These are phyloP conservation scores for Madoqua kirkii DNA, from an alignment of 2,113 vertebrate species.

Conservation along the genomic window DNA sequence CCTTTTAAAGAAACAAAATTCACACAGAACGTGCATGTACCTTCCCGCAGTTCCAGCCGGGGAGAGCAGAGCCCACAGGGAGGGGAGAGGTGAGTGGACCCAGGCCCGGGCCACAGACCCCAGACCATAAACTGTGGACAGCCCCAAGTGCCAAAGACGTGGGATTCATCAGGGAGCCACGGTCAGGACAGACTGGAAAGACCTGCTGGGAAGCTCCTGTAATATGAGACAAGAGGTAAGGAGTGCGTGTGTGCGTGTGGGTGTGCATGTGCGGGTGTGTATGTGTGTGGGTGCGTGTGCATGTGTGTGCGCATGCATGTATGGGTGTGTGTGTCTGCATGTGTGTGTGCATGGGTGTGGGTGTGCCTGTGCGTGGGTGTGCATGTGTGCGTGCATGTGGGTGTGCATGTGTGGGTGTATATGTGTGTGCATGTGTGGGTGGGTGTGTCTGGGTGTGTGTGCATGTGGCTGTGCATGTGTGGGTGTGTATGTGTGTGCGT, in stretches of 20 bases:
- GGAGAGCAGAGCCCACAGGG: not conserved
- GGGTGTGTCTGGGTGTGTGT: fast-evolving
- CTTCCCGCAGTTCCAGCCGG: not conserved
- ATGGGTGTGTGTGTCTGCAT: too few relatives aligned
- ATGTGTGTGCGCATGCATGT: fast-evolving
- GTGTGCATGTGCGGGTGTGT: fast-evolving
- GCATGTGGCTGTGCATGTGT: not conserved
- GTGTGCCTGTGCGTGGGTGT: too few relatives aligned
- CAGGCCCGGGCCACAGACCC: not conserved
- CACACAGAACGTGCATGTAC: not conserved
- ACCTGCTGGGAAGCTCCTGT: not conserved
- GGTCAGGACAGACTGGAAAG: not conserved
- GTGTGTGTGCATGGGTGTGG: fast-evolving
- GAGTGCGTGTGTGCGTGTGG: not conserved
- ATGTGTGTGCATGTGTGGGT: fast-evolving
- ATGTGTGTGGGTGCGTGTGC: fast-evolving
- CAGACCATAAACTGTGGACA: not conserved
- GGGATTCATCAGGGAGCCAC: not conserved
- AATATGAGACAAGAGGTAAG: not conserved
- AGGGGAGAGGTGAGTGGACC: not conserved
- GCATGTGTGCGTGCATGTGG: fast-evolving
- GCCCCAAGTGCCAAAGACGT: not conserved
- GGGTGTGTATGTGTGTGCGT: fast-evolving
- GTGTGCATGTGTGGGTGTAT: fast-evolving
- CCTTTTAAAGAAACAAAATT: not conserved